Percentiles rank a stretch among this genome's conserved stretches.
Conservation (phyloP, 2,888 invertebrate genomes). For the Anticlea derivata region DNA sequence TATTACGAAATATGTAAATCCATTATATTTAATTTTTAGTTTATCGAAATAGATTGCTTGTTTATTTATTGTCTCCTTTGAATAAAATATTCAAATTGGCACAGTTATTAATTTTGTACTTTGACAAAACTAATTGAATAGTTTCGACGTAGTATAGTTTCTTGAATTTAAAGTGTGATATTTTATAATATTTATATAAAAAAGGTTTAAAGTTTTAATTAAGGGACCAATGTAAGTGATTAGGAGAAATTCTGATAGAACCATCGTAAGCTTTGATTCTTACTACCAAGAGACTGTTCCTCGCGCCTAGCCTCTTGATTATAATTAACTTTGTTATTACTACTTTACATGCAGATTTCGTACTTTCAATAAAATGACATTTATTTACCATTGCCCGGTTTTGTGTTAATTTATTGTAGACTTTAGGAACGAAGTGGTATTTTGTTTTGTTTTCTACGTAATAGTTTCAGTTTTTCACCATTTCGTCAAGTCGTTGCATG, state of each 20-base stretch:
- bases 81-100: conserved; percentile 80
- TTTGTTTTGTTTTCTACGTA: conserved; percentile 57
- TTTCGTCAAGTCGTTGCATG: conserved; percentile 71
- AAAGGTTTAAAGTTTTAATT: conserved; percentile 81
- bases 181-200: conserved; percentile 83
- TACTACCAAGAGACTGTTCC: conserved; percentile 67
- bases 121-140: conserved; percentile 80
- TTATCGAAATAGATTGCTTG: conserved; percentile 79
- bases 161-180: conserved; percentile 84
- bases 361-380: conserved; percentile 69
- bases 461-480: conserved; percentile 73
- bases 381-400: conserved; percentile 61
- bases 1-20: conserved; percentile 69
- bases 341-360: conserved; percentile 65
- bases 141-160: conserved; percentile 77
- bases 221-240: conserved; percentile 83
- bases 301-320: conserved; percentile 62
- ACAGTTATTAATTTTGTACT: conserved; percentile 81
- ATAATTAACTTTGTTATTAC: conserved; percentile 54
- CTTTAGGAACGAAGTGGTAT: conserved; percentile 60
- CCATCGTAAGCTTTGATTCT: conserved; percentile 64
- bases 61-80: conserved; percentile 82
- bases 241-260: conserved; percentile 81
- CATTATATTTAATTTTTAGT: conserved; percentile 82
- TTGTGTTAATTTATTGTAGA: conserved; percentile 69